phyloP scores from a whole-genome alignment of 2,797 vertebrate genomes.

The Glyptemys insculpta region DNA sequence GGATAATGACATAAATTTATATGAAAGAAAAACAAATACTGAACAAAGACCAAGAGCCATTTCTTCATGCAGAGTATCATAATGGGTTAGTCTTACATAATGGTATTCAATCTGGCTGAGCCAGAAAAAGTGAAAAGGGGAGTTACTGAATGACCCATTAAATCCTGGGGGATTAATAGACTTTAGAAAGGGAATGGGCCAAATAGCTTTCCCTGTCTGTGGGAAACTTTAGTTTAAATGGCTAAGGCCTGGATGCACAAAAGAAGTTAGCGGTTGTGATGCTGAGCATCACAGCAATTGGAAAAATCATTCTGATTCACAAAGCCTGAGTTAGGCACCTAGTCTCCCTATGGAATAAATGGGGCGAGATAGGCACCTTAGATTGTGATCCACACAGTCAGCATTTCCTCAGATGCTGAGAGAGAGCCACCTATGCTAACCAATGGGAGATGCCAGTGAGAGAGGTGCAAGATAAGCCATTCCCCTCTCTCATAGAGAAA shows the following conservation, averaged over 20 bases:
- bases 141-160: not conserved
- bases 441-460: not conserved
- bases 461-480: not conserved
- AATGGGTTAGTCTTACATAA: constrained; percentile 36
- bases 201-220: not conserved
- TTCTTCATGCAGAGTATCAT: constrained; percentile 19
- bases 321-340: not conserved
- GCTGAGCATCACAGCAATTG: not conserved
- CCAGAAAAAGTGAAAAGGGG: not conserved
- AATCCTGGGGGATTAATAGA: not conserved
- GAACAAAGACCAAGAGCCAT: constrained; percentile 14
- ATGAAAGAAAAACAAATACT: constrained; percentile 28
- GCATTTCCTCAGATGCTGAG: not conserved
- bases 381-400: not conserved
- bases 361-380: not conserved
- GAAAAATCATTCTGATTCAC: not conserved
- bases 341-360: not conserved
- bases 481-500: not conserved
- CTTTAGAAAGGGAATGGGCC: not conserved
- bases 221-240: not conserved
- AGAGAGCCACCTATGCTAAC: no score
- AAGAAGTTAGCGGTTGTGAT: not conserved
- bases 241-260: not conserved
- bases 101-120: constrained; percentile 10
- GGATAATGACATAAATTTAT: constrained; percentile 27